Evolutionary conservation across 2,888 invertebrate species (phyloP).

Genomic region (Tiliacea aurago): DNA sequence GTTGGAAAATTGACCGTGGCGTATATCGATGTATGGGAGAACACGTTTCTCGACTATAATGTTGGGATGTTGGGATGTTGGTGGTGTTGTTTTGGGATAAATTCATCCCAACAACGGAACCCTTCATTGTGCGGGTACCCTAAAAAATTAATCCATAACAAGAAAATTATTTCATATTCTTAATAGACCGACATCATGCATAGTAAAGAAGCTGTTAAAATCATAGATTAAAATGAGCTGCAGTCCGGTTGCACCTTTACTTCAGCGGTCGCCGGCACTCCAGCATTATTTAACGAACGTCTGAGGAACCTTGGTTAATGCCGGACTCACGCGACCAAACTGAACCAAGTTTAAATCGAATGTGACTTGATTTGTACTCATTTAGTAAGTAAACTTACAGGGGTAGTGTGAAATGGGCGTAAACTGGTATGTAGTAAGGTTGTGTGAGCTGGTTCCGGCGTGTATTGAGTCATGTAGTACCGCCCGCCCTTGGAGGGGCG

Average conservation of each 20-base stretch:
- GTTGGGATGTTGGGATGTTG: too few species aligned
- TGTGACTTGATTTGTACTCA: constrained; percentile 23
- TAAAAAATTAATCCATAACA: too few species aligned
- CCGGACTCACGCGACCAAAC: background rate
- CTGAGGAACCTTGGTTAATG: background rate
- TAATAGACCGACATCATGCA: too few species aligned
- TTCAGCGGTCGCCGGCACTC: background rate
- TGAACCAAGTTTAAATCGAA: constrained; percentile 29
- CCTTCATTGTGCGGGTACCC: too few species aligned
- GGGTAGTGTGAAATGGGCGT: background rate
- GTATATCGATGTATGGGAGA: too few species aligned
- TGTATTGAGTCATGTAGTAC: background rate
- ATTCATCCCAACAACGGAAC: too few species aligned
- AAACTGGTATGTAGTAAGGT: background rate
- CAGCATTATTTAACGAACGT: constrained; percentile 11
- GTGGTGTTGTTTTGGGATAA: too few species aligned
- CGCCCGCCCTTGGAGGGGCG: background rate
- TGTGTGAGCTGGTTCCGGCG: background rate
- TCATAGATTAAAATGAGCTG: constrained; percentile 4
- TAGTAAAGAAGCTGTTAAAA: too few species aligned
- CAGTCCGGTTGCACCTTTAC: background rate
- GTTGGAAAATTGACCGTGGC: too few species aligned
- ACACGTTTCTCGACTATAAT: too few species aligned
- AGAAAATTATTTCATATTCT: too few species aligned
- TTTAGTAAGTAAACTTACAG: constrained; percentile 14